Base-by-base conservation (phyloP, 1,140 invertebrate genomes). In the honey bee (Apis mellifera) region DNA sequence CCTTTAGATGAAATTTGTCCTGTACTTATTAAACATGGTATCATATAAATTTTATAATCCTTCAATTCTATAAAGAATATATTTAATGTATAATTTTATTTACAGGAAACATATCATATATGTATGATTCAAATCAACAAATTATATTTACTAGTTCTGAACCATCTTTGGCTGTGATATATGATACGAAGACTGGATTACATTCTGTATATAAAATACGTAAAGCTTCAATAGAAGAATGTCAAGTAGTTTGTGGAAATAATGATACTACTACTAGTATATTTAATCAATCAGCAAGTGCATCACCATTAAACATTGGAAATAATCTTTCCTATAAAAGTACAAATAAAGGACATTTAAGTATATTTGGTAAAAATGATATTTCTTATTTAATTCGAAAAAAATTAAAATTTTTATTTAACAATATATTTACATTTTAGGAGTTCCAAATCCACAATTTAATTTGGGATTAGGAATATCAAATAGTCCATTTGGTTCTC, bases 1-100 rank as follows among this genome's bases (percentile, higher is more conserved):
- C 98, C 98, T 2, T 94, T 99, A 54, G 97, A 98, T 94, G 98
- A 99, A 94, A 96, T 98, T 54, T 96, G 96, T 75, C 98, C 98
- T 9, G 95, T 98, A 54, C 94, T 98, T 11, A 95, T 97, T 59
- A 97, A 97, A 90, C 95, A 95, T 87, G 95, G 95, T 89, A 93
- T 92, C 17, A 69, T 48, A 66, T 52, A 21, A 23, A 60, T 52
- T 42, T 17, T 5, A 71, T 54, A 62, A 23, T 48, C 68, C 55
- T 59, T 57, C 2, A 54, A 26, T 62, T 81, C 32, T 42, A 42
- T 42, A 62, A 71, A 15, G 65, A 73, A 8, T 74, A 26, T 11
- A 48, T 57, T 74, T 54, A 65, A 52, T 70, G 42, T 86, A 68
- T 19, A 68, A 75, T 76, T 73, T 62, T 89, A 81, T 68, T 90